Percentiles rank a stretch among this genome's conserved stretches.
Evolutionary conservation across 2,888 invertebrate genomes (phyloP).

Genomic region (Andrena haemorrhoa): DNA sequence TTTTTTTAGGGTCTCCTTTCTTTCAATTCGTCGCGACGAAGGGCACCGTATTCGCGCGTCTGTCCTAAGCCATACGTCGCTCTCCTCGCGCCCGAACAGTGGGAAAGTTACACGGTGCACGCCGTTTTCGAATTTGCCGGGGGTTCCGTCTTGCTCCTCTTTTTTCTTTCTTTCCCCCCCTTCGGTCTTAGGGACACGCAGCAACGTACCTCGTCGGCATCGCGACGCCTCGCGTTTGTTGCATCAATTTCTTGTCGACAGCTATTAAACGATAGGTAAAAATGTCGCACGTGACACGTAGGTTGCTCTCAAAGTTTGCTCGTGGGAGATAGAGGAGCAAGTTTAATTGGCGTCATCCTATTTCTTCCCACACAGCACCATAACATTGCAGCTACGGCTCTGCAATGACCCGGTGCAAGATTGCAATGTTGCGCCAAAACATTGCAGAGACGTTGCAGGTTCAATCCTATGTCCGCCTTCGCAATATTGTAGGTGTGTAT

Average conservation of each 20-base stretch:
- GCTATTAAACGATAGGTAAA: neutral
- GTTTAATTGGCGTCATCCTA: neutral
- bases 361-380: too few species aligned
- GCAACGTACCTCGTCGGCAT: neutral
- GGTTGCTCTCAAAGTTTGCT: neutral
- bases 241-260: constrained; percentile 15
- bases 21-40: constrained; percentile 76
- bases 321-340: neutral
- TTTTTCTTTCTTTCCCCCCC: neutral
- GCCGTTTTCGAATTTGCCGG: constrained; percentile 63
- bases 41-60: constrained; percentile 66
- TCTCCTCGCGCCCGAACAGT: constrained; percentile 68
- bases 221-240: neutral
- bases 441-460: too few species aligned
- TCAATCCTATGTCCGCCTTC: too few species aligned
- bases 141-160: constrained; percentile 47
- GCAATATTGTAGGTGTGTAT: too few species aligned
- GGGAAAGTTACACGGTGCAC: constrained; percentile 72
- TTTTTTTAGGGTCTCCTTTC: constrained; percentile 74
- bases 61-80: constrained; percentile 58
- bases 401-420: too few species aligned
- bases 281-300: neutral
- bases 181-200: neutral
- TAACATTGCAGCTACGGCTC: too few species aligned
- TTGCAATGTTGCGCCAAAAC: too few species aligned